A percentile compares a stretch with the other conserved stretches of the same genome.
Conservation (phyloP, 2,113 vertebrate genomes). For the Oxyruncus cristatus region DNA sequence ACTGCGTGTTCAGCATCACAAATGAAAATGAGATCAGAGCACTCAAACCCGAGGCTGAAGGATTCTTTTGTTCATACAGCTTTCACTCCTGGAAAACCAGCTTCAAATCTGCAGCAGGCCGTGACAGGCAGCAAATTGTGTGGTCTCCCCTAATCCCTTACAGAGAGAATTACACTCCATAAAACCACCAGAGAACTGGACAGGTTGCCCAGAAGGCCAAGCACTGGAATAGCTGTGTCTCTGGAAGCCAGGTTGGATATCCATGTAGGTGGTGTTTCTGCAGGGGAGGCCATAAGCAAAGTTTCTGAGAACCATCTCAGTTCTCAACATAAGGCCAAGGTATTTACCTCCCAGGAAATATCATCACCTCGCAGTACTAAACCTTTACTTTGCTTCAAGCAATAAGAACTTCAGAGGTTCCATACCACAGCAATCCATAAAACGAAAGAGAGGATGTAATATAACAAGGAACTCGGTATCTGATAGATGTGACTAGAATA, state of each 20-base stretch:
- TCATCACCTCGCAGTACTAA: background rate
- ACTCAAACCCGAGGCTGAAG: background rate
- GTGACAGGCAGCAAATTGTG: background rate
- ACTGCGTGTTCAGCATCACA: background rate
- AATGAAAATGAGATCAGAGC: background rate
- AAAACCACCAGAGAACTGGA: background rate
- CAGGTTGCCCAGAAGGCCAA: background rate
- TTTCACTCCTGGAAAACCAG: background rate
- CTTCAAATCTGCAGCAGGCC: background rate
- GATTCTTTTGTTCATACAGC: background rate
- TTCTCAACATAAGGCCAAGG: background rate
- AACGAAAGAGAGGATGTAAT: background rate
- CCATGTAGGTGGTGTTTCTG: background rate
- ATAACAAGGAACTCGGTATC: background rate
- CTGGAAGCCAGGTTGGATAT: background rate
- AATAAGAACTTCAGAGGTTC: background rate
- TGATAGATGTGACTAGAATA: background rate
- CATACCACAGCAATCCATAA: background rate
- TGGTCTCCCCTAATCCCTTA: background rate
- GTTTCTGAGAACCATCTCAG: background rate
- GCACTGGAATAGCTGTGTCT: background rate
- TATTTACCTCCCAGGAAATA: background rate
- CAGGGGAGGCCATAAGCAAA: background rate
- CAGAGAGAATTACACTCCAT: background rate
- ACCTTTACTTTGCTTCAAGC: background rate